Base-by-base conservation (phyloP, 2,113 vertebrate species). In the Plecotus auritus region DNA sequence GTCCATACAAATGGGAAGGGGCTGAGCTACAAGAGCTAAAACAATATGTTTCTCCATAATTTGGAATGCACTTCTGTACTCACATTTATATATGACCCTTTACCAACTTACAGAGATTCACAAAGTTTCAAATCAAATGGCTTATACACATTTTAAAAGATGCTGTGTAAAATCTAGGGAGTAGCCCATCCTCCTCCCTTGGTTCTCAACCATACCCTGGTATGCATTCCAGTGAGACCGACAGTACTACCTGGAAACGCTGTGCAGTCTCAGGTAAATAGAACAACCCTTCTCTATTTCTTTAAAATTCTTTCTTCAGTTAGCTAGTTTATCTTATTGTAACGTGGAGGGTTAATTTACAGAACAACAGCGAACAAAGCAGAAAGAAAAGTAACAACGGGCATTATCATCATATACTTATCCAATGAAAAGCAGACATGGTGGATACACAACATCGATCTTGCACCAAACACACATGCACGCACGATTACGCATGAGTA, bases 381-480 rank as follows among this genome's bases (percentile, higher is more conserved):
- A 87, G 3, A 73, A n/a, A 18, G 3, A 88, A 89, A 74, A 85
- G 28, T 80, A 66, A 81, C 28, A 37, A 74, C 61, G 6, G 8
- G 26, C 5, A 77, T 61, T 54, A 14, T 40, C 49, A 35, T 37
- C 37, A 20, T 2, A 32, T 11, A n/a, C 26, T 30, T 32, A 87
- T 5, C 2, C 1, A 83, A 74, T 26, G 82, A 10, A 73, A 81
- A 80, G 1, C 11, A 12, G 14, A 54, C 2, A 0, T 6, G 5
- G 2, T 4, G 22, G 14, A 67, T 5, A 0, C 23, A 1, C 3
- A 61, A 26, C 14, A 14, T 3, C 0, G 2, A 80, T 9, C 10
- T 45, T 2, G 1, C 13, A 0, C 28, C n/a, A 14, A 17, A 47
- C 32, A 47, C 37, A 14, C 37, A 10, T 1, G 4, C 2, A 5